Percentiles rank a stretch among this genome's conserved stretches.
These are phyloP conservation scores for Amphibalanus amphitrite DNA, from an alignment of 1,140 invertebrate species.

Conservation along the genomic window DNA sequence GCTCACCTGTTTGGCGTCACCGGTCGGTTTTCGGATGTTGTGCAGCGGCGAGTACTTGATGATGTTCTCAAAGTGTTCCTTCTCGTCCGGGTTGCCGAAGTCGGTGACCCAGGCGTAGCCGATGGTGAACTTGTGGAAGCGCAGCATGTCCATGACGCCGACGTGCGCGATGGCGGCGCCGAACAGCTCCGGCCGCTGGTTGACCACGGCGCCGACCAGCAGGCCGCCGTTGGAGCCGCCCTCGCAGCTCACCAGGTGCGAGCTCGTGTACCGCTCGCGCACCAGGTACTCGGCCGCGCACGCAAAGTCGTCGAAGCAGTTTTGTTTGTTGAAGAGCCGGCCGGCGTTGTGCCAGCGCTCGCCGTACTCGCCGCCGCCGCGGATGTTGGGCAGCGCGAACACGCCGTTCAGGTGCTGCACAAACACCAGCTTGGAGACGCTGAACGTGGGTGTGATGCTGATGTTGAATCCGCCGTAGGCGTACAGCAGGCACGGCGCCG, in stretches of 20 bases:
- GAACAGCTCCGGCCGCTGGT: conserved; percentile 89
- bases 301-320: conserved; percentile 94
- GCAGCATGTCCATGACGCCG: conserved; percentile 90
- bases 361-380: conserved; percentile 95
- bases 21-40: conserved; percentile 55
- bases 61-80: conserved; percentile 72
- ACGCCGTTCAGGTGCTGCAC: conserved; percentile 78
- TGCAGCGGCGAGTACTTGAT: conserved; percentile 89
- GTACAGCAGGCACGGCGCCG: conserved; percentile 66
- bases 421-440: conserved; percentile 64
- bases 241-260: conserved; percentile 63
- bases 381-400: conserved; percentile 78
- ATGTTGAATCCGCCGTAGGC: conserved; percentile 97
- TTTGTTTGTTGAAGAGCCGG: conserved; percentile 83
- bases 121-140: conserved; percentile 97
- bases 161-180: conserved; percentile 79
- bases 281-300: conserved; percentile 80
- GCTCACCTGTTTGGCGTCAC: not conserved
- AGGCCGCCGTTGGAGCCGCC: conserved; percentile 95
- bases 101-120: conserved; percentile 93
- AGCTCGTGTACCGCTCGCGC: conserved; percentile 56
- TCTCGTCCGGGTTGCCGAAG: conserved; percentile 78
- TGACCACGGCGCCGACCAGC: conserved; percentile 74
- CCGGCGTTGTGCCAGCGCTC: conserved; percentile 93
- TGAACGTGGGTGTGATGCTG: conserved; percentile 54